Evolutionary conservation across 2,113 vertebrate species (phyloP).

Genomic region (Syrmaticus mikado): DNA sequence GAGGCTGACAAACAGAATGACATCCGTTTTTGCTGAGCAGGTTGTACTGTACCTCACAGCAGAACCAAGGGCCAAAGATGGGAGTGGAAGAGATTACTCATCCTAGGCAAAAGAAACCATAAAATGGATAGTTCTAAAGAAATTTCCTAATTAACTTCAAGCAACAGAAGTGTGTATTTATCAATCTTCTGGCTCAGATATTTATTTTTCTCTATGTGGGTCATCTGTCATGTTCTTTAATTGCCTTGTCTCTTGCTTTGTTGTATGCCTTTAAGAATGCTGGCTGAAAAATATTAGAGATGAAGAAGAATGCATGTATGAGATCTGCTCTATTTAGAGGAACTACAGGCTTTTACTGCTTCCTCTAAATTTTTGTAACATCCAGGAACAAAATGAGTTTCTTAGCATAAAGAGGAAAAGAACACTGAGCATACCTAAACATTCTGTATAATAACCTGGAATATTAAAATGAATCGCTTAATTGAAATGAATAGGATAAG

Average conservation of each 20-base stretch:
- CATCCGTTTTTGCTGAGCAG: background rate
- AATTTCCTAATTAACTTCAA: background rate
- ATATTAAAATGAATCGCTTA: constrained; percentile 22
- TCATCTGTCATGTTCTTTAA: background rate
- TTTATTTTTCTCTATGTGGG: background rate
- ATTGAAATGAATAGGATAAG: background rate
- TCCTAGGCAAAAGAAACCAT: background rate
- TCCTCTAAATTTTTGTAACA: background rate
- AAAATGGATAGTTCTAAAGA: background rate
- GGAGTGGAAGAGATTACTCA: background rate
- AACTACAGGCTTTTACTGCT: background rate
- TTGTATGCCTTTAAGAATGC: background rate
- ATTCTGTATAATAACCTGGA: background rate
- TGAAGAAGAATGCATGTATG: background rate
- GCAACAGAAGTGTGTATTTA: background rate
- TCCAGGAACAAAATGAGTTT: background rate
- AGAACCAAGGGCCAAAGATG: background rate
- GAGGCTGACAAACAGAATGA: background rate
- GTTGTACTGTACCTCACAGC: background rate
- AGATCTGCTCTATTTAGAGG: background rate
- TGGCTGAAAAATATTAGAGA: background rate
- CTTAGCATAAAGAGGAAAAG: background rate
- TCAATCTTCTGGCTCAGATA: background rate
- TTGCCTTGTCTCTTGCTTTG: background rate
- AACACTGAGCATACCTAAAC: background rate